Percentiles rank a stretch among this genome's conserved stretches.
These are phyloP conservation scores for Eupithecia subfuscata DNA, from an alignment of 2,888 invertebrate species.

Conservation along the genomic window DNA sequence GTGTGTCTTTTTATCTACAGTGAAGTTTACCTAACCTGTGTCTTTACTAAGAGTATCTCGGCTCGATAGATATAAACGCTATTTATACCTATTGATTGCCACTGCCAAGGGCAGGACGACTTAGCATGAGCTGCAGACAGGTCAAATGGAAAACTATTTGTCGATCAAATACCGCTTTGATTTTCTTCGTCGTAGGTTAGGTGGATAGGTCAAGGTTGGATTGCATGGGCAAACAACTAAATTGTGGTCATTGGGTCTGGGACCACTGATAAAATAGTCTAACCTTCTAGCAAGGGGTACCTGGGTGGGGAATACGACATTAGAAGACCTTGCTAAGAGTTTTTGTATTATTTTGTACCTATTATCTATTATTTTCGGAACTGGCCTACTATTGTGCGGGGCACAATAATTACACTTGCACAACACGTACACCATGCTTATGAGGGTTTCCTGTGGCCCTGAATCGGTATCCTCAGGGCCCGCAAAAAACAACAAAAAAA, in stretches of 20 bases:
- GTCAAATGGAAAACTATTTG: not conserved
- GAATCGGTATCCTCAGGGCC: no score
- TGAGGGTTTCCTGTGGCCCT: no score
- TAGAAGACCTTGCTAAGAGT: no score
- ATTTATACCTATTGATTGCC: not conserved
- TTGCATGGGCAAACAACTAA: not conserved
- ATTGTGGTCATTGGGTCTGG: not conserved
- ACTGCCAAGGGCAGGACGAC: not conserved
- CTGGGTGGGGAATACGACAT: no score
- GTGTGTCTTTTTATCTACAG: not conserved
- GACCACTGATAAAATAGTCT: not conserved
- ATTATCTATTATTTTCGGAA: no score
- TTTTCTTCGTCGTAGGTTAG: not conserved
- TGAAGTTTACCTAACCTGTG: not conserved
- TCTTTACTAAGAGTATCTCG: not conserved
- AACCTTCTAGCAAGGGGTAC: not conserved
- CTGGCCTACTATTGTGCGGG: no score
- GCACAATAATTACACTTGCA: no score
- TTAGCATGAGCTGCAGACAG: not conserved
- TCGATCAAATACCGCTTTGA: not conserved
- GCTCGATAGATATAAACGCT: not conserved
- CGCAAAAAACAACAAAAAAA: no score
- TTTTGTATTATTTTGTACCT: no score
- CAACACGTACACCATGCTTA: no score
- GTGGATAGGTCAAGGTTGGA: not conserved